Evolutionary conservation across 2,888 invertebrate genomes (phyloP).

Genomic region (Hypena proboscidalis): DNA sequence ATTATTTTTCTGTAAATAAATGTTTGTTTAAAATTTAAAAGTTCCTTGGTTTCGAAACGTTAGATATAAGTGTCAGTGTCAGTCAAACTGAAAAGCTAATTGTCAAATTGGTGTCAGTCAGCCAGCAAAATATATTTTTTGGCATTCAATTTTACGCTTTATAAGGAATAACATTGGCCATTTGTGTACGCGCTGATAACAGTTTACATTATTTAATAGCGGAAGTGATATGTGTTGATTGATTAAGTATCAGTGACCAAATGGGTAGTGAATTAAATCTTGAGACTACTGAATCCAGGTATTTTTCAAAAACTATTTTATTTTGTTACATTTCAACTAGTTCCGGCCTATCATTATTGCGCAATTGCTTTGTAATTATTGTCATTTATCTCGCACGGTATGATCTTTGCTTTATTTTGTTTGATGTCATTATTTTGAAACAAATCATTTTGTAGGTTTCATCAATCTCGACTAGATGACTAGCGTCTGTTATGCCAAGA

Average conservation of each 20-base stretch:
- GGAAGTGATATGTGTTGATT: conserved; percentile 62
- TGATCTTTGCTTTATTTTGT: conserved; percentile 22
- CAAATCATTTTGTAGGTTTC: conserved; percentile 52
- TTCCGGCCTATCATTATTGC: conserved; percentile 53
- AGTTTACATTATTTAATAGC: conserved; percentile 22
- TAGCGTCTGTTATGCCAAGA: conserved; percentile 57
- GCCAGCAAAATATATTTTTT: conserved; percentile 25
- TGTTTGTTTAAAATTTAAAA: no score
- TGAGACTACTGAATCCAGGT: conserved; percentile 70
- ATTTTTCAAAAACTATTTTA: conserved; percentile 29
- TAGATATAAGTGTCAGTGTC: no score
- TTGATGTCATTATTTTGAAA: conserved; percentile 28
- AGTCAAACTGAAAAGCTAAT: not conserved
- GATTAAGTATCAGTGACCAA: conserved; percentile 74
- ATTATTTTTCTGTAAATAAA: no score
- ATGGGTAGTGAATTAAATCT: conserved; percentile 78
- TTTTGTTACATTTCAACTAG: conserved; percentile 26
- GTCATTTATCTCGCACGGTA: conserved; percentile 18
- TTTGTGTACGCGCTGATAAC: conserved; percentile 25
- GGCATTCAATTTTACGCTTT: conserved; percentile 43
- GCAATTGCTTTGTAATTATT: conserved; percentile 54
- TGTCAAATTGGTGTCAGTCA: conserved; percentile 13
- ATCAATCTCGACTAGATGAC: conserved; percentile 35
- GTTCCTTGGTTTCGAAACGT: no score
- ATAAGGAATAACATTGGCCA: conserved; percentile 31